Conservation (phyloP, 2,113 vertebrate genomes). For the Octodon degus region DNA sequence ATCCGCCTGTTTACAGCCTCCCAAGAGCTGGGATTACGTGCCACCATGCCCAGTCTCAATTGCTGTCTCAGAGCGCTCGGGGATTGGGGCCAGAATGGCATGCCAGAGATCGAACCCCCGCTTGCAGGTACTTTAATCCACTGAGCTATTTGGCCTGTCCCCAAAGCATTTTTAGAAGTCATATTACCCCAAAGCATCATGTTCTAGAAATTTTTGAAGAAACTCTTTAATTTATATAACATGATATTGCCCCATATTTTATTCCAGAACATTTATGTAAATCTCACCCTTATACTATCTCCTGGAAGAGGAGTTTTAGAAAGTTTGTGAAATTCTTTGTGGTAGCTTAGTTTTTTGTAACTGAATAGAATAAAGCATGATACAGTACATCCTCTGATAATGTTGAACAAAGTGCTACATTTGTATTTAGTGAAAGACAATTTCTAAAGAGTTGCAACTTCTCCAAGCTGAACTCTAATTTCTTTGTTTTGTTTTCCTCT, state of each 20-base stretch:
- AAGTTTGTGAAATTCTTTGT: not conserved
- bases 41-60: too few species aligned
- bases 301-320: not conserved
- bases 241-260: not conserved
- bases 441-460: not conserved
- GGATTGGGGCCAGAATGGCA: too few species aligned
- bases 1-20: too few species aligned
- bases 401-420: not conserved
- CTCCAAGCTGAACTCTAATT: not conserved
- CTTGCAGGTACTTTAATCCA: too few species aligned
- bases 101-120: too few species aligned
- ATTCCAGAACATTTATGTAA: not conserved
- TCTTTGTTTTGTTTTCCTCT: not conserved
- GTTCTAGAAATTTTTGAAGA: not conserved
- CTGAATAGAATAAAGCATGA: not conserved
- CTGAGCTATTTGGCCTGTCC: too few species aligned
- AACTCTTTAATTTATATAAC: not conserved
- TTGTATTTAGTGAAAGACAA: not conserved
- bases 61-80: too few species aligned
- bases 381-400: not conserved
- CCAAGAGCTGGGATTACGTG: too few species aligned
- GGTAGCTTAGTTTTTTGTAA: not conserved
- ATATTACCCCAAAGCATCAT: not conserved
- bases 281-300: not conserved
- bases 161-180: not conserved